Conservation (phyloP, 2,797 vertebrate genomes). For the Dendrocincla fuliginosa region DNA sequence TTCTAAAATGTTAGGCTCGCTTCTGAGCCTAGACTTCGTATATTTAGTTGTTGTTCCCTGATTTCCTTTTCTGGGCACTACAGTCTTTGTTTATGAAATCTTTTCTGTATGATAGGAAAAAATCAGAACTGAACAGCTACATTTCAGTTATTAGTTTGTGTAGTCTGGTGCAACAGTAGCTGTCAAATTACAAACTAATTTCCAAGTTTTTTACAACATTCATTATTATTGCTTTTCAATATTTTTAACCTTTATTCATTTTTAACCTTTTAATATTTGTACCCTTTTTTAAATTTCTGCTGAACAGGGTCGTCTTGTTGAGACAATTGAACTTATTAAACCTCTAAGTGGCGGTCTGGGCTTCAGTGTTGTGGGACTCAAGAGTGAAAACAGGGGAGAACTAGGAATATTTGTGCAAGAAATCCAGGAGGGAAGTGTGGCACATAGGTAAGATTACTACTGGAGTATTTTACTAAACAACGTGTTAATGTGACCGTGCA, state of each 20-base stretch:
- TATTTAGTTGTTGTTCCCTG: not conserved
- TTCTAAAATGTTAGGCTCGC: not conserved
- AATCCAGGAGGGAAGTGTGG: constrained; percentile 92
- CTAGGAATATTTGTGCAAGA: constrained; percentile 98
- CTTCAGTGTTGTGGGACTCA: constrained; percentile 95
- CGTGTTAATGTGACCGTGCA: not conserved
- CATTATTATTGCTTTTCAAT: not conserved
- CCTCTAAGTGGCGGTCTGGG: constrained; percentile 89
- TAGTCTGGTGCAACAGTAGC: not conserved
- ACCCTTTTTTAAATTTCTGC: not conserved
- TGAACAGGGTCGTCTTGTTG: constrained; percentile 87
- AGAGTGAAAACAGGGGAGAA: constrained; percentile 93
- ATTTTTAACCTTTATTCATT: not conserved
- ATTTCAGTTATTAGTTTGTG: not conserved
- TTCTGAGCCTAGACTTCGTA: not conserved
- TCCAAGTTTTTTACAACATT: not conserved
- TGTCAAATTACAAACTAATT: not conserved
- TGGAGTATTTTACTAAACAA: not conserved
- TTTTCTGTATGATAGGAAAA: not conserved
- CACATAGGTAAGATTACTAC: constrained; percentile 82
- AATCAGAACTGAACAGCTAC: accelerated
- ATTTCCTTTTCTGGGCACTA: not conserved
- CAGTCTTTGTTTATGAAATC: not conserved
- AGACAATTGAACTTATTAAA: constrained; percentile 88
- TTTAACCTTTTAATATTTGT: not conserved